phyloP scores from a whole-genome alignment of 2,113 vertebrate genomes.

The Bothrops jararaca region DNA sequence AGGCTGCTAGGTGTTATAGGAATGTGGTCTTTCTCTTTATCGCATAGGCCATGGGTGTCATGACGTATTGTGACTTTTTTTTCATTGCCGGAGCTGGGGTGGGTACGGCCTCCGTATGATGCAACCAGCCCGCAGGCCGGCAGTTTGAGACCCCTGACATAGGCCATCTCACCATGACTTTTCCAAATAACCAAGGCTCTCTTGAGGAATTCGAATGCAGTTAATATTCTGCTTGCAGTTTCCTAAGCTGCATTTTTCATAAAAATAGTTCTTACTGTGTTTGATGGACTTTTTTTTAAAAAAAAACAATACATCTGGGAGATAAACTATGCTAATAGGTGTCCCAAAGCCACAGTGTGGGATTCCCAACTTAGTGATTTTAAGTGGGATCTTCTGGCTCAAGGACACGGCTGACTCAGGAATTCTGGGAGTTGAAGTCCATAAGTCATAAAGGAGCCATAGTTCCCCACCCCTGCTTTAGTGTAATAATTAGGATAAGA shows the following conservation, averaged over 20 bases:
- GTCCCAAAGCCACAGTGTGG: background rate
- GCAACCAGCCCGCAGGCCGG: too few relatives aligned
- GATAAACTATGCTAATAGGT: background rate
- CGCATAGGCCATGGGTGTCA: background rate
- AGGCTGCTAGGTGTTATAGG: background rate
- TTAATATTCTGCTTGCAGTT: background rate
- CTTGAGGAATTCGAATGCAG: background rate
- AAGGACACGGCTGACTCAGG: background rate
- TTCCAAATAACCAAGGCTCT: constrained; percentile 9
- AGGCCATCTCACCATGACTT: background rate
- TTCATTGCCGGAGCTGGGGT: too few relatives aligned
- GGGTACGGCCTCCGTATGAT: too few relatives aligned
- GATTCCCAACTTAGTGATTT: background rate
- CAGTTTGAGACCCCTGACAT: too few relatives aligned
- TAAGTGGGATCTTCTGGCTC: background rate
- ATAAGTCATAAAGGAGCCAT: background rate
- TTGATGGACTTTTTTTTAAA: background rate
- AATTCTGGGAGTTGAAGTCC: background rate
- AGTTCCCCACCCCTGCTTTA: background rate
- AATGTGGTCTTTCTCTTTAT: background rate
- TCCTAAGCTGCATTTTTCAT: background rate
- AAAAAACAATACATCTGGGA: background rate
- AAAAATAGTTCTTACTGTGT: background rate
- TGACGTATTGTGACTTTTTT: too few relatives aligned
- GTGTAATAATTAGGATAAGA: background rate